Evolutionary conservation across 1,140 invertebrate genomes (phyloP).

Genomic region (Linepithema humile): DNA sequence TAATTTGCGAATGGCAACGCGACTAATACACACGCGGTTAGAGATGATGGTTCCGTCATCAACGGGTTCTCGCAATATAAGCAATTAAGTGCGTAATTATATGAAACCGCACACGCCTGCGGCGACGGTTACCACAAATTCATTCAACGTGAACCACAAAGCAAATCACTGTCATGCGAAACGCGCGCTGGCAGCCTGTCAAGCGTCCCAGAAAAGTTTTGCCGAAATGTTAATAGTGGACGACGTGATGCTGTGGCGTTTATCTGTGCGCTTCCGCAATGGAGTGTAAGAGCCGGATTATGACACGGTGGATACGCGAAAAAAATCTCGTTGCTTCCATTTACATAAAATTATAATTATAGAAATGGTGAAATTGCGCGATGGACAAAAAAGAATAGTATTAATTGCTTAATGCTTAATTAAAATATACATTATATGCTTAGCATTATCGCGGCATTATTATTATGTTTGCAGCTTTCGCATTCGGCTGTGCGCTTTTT

Average conservation of each 20-base stretch:
- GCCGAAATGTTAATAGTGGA: constrained; percentile 52
- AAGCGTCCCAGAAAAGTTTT: constrained; percentile 63
- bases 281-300: constrained; percentile 13
- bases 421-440: background rate
- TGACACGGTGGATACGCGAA: background rate
- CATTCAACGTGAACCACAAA: constrained; percentile 78
- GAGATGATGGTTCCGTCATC: constrained; percentile 68
- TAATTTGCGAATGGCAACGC: constrained; percentile 55
- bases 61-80: constrained; percentile 73
- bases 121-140: constrained; percentile 70
- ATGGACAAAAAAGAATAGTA: no score
- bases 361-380: background rate
- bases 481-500: no score
- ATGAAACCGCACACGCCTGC: constrained; percentile 73
- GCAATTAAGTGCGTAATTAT: constrained; percentile 81
- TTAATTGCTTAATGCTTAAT: background rate
- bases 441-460: background rate
- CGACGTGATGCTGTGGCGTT: constrained; percentile 34
- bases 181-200: constrained; percentile 57
- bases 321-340: background rate
- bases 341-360: constrained; percentile 1
- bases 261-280: background rate
- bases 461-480: background rate
- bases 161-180: constrained; percentile 77
- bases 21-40: constrained; percentile 56